Evolutionary conservation across 2,113 vertebrate genomes (phyloP).

Genomic region (Chrysemys picta): DNA sequence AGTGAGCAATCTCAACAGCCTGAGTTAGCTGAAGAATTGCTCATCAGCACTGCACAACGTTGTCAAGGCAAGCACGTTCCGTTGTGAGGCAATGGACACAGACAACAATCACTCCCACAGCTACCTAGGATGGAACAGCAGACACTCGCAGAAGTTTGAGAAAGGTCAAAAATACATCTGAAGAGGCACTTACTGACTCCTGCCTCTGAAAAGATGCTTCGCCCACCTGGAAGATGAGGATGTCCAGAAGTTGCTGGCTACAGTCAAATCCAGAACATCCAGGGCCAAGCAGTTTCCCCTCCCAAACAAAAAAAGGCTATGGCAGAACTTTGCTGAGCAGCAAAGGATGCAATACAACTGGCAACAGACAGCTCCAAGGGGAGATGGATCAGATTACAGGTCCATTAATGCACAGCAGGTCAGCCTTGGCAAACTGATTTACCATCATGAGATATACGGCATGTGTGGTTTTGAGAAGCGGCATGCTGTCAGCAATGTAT

Average conservation of each 20-base stretch:
- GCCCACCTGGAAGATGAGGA: conserved; percentile 25
- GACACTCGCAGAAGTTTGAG: background rate
- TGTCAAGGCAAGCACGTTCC: background rate
- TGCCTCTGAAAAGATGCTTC: conserved; percentile 23
- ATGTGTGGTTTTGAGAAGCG: background rate
- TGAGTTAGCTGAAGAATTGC: background rate
- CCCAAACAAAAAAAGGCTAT: background rate
- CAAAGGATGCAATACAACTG: background rate
- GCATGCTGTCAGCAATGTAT: background rate
- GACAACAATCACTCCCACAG: background rate
- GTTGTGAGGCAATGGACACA: background rate
- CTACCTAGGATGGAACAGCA: background rate
- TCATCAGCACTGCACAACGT: background rate
- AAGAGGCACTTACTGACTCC: background rate
- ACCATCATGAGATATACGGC: background rate
- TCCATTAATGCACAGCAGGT: background rate
- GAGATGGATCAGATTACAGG: background rate
- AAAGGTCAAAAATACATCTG: background rate
- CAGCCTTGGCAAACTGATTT: background rate
- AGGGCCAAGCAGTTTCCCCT: background rate
- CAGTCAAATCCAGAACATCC: background rate
- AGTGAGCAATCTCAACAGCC: background rate
- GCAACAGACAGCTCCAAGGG: background rate
- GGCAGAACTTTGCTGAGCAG: background rate
- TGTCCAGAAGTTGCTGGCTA: background rate